Conservation (phyloP, 1,140 invertebrate genomes). For the Drosophila ironensis region DNA sequence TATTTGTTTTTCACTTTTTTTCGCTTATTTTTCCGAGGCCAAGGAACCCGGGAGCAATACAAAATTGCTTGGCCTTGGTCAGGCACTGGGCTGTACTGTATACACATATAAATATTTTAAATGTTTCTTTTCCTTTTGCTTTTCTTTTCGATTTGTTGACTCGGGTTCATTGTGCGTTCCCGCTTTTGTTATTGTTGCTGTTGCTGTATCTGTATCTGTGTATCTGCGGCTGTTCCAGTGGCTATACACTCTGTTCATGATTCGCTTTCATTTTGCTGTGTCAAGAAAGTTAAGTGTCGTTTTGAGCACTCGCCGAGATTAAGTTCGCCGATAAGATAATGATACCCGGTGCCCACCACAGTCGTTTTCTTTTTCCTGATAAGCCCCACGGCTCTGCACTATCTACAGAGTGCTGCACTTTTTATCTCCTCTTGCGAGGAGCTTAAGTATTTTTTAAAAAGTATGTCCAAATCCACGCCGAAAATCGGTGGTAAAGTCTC, state of each 20-base stretch:
- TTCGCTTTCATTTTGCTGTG: slow-evolving; percentile 68
- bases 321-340: slow-evolving; percentile 62
- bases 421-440: too few species aligned
- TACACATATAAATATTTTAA: slow-evolving; percentile 73
- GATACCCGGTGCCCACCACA: slow-evolving; percentile 24
- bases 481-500: too few species aligned
- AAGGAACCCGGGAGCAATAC: slow-evolving; percentile 74
- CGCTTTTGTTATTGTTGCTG: slow-evolving; percentile 14
- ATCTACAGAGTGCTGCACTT: neutral
- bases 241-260: slow-evolving; percentile 55
- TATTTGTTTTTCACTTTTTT: slow-evolving; percentile 7
- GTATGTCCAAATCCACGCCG: too few species aligned
- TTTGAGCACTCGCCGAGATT: slow-evolving; percentile 55
- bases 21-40: slow-evolving; percentile 47
- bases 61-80: slow-evolving; percentile 77
- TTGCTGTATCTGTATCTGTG: slow-evolving; percentile 10
- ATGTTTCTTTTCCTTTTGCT: slow-evolving; percentile 59
- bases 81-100: slow-evolving; percentile 53
- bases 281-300: slow-evolving; percentile 68
- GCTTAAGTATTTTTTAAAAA: too few species aligned
- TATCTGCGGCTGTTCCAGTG: slow-evolving; percentile 20
- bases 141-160: slow-evolving; percentile 27
- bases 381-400: slow-evolving; percentile 13
- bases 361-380: too few species aligned
- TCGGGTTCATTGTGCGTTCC: slow-evolving; percentile 49